Conservation (phyloP, 2,113 vertebrate genomes). For the Chionomys nivalis region DNA sequence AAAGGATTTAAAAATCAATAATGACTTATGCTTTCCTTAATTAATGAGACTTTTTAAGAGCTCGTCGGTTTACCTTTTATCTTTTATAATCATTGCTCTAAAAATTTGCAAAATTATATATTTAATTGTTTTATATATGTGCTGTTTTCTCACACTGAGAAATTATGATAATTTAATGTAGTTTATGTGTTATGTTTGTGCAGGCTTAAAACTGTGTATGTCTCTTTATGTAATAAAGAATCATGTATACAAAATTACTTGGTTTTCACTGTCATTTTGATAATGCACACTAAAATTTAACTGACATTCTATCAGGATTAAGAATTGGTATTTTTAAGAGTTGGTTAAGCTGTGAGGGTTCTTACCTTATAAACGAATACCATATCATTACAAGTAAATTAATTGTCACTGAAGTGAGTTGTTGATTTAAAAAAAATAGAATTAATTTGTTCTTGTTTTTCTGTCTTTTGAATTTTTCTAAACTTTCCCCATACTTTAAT, state of each 20-base stretch:
- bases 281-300: background rate
- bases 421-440: background rate
- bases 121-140: slow-evolving; percentile 6
- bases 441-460: background rate
- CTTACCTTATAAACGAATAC: background rate
- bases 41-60: slow-evolving; percentile 44
- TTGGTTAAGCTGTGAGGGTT: background rate
- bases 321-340: background rate
- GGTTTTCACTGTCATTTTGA: background rate
- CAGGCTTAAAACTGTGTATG: background rate
- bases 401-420: background rate
- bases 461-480: background rate
- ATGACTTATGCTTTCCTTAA: slow-evolving; percentile 2
- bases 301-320: background rate
- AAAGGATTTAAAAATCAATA: slow-evolving; percentile 37
- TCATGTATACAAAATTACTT: background rate
- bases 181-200: background rate
- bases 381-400: background rate
- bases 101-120: background rate
- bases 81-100: background rate
- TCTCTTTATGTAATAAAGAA: background rate
- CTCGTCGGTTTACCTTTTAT: background rate
- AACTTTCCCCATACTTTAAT: background rate
- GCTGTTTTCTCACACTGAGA: background rate
- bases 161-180: background rate